These are phyloP conservation scores for Acheta domesticus DNA, from an alignment of 2,888 invertebrate species.

Conservation along the genomic window DNA sequence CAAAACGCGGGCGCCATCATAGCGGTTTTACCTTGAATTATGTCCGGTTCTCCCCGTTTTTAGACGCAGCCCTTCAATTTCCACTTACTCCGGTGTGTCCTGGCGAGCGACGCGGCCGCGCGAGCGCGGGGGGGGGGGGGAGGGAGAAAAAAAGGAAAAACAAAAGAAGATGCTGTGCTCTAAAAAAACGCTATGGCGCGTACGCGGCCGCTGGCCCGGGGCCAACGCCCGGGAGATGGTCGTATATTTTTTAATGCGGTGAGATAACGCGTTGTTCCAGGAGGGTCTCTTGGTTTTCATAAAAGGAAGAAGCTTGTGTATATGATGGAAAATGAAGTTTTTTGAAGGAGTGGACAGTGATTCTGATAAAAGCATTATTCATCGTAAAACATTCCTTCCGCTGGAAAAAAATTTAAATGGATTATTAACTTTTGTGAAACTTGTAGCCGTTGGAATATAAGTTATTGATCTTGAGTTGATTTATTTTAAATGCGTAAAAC, in stretches of 20 bases:
- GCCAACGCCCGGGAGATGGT: slow-evolving; percentile 18
- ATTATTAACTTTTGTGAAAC: no score
- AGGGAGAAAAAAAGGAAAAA: background rate
- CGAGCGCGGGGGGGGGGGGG: background rate
- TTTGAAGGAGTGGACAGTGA: background rate
- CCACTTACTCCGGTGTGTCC: background rate
- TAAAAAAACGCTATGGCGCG: slow-evolving; percentile 2
- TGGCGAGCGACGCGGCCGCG: background rate
- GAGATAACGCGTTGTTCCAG: background rate
- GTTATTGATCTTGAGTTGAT: no score
- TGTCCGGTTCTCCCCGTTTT: background rate
- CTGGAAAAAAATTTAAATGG: no score
- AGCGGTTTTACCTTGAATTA: background rate
- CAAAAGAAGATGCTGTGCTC: background rate
- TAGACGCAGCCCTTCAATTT: slow-evolving; percentile 10
- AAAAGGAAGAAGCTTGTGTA: background rate
- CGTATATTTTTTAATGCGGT: background rate
- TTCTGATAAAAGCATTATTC: no score
- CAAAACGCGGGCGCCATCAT: background rate
- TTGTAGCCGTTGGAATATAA: no score
- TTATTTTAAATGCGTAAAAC: no score
- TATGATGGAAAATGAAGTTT: slow-evolving; percentile 8
- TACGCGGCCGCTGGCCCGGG: background rate
- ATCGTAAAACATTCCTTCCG: no score
- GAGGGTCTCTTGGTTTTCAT: background rate